Base-by-base conservation (phyloP, 2,113 vertebrate species). In the Puma concolor region DNA sequence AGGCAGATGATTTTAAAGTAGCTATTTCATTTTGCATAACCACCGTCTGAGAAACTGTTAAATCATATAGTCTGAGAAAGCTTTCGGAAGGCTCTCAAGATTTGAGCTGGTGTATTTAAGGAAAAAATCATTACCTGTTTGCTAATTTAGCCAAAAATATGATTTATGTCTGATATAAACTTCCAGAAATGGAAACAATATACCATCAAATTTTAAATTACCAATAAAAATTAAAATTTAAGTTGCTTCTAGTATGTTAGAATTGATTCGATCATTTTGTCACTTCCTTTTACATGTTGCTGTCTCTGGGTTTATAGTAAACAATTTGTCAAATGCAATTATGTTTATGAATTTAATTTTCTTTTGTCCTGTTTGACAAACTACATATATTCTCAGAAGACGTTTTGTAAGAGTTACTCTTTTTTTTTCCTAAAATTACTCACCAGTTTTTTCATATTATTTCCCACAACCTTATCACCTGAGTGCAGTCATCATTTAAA, bases 1-100 rank as follows among this genome's bases (percentile, higher is more conserved):
- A 77, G 86, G 79, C 33, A 91, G 36, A n/a, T 86, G 31, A 72
- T 80, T 93, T 97, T 19, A 76, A 97, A 91, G 79, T 63, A 94
- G 52, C 64, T 71, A 64, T 87, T 96, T 97, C 52, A 25, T 74
- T 88, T 92, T 85, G 9, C 12, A 50, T 54, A 80, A 64, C 66
- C 38, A 50, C 67, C 88, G n/a, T 25, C 11, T 91, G 69, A 93
- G 23, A 52, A 84, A 92, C 29, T 50, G 38, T 81, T 93, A 38
- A 90, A 60, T 44, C 25, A 2, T 38, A 0, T 38, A 63, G 52
- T 38, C 41, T 72, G n/a, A 91, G 48, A 69, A 82, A 88, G 82
- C 44, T 50, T 90, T 95, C 36, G 36, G 85, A 94, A 87, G 76
- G 48, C 50, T 74, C 48, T 91, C 27, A 57, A 88, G 63, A 88